Conservation (phyloP, 2,797 vertebrate species). For the Ctenochaetus hawaiiensis region DNA sequence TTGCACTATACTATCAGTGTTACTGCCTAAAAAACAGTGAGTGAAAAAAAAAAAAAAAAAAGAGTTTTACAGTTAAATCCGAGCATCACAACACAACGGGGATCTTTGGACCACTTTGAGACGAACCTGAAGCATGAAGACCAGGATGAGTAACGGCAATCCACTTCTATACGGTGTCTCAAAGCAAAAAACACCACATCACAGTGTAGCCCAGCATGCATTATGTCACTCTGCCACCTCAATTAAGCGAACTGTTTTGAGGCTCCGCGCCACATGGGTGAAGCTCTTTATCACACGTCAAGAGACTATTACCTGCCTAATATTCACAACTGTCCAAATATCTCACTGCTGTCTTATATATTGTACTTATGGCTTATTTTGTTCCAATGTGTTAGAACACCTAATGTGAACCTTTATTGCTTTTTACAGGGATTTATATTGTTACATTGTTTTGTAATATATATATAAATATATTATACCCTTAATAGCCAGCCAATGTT, state of each 20-base stretch:
- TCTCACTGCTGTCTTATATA: slow-evolving; percentile 79
- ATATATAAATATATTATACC: slow-evolving; percentile 80
- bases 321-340: slow-evolving; percentile 78
- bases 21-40: slow-evolving; percentile 93
- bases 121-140: slow-evolving; percentile 63
- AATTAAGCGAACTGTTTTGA: slow-evolving; percentile 51
- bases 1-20: slow-evolving; percentile 99
- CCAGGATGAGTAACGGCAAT: slow-evolving; percentile 54
- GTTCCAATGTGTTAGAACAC: slow-evolving; percentile 82
- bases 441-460: slow-evolving; percentile 85
- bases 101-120: slow-evolving; percentile 64
- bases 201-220: slow-evolving; percentile 68
- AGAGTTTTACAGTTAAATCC: slow-evolving; percentile 67
- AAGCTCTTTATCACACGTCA: slow-evolving; percentile 54
- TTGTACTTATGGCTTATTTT: slow-evolving; percentile 83
- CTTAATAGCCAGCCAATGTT: slow-evolving; percentile 67
- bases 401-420: slow-evolving; percentile 88
- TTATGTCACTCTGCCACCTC: slow-evolving; percentile 68
- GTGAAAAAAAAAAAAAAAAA: slow-evolving; percentile 27
- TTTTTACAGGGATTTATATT: slow-evolving; percentile 88
- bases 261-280: slow-evolving; percentile 35
- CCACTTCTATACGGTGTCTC: slow-evolving; percentile 46
- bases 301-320: slow-evolving; percentile 77
- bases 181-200: slow-evolving; percentile 38
- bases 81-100: slow-evolving; percentile 86